Conservation (phyloP, 53 echinoderm and acorn worm species). For the Paelopatides confundens region DNA sequence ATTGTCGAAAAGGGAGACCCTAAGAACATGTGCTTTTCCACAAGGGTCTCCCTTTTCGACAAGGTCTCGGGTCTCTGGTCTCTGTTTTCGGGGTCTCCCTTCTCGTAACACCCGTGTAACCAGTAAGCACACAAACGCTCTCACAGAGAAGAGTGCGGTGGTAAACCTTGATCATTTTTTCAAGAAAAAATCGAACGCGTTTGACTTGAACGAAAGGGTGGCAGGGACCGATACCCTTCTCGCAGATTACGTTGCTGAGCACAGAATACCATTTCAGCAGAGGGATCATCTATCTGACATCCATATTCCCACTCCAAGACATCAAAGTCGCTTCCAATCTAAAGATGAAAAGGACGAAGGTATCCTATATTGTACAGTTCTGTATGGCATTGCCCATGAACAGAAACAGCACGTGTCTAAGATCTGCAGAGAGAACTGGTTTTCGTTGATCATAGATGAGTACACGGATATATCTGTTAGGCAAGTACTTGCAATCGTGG, state of each 20-base stretch:
- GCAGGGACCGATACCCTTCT: background rate
- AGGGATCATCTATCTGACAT: background rate
- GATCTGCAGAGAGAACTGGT: background rate
- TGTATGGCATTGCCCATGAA: slow-evolving; percentile 5
- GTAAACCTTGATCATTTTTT: background rate
- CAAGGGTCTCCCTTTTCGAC: too few relatives aligned
- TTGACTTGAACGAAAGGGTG: background rate
- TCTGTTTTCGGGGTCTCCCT: too few relatives aligned
- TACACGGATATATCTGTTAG: slow-evolving; percentile 4
- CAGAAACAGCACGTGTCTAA: background rate
- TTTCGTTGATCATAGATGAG: slow-evolving; percentile 8
- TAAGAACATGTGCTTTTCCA: too few relatives aligned
- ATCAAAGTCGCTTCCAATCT: background rate
- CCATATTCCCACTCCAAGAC: background rate
- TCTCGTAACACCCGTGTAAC: too few relatives aligned
- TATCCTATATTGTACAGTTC: slow-evolving; percentile 4
- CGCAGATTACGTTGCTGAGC: slow-evolving; percentile 5
- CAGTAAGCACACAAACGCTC: background rate
- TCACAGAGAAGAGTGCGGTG: background rate
- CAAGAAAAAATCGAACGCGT: too few relatives aligned
- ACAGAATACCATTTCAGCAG: background rate
- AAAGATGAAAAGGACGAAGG: background rate
- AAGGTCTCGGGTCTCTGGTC: too few relatives aligned
- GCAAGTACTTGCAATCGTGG: slow-evolving; percentile 13
- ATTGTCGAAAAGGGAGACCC: too few relatives aligned